Evolutionary conservation across 2,888 invertebrate genomes (phyloP).

Genomic region (Torymus auratus): DNA sequence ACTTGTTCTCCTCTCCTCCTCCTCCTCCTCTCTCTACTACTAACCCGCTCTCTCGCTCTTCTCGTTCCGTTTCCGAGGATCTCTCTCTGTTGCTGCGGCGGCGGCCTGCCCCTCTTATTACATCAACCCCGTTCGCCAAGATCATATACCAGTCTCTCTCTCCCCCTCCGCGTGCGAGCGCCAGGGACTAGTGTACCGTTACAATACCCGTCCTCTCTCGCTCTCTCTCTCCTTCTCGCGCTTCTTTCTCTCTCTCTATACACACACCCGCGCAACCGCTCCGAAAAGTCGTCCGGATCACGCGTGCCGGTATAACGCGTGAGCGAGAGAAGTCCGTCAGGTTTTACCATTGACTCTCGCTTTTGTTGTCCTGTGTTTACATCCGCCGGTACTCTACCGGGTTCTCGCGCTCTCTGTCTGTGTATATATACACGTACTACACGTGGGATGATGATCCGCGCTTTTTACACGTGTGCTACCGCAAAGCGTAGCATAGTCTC

Average conservation of each 20-base stretch:
- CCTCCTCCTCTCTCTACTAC: constrained; percentile 60
- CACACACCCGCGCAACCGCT: constrained; percentile 3
- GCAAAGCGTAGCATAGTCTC: background rate
- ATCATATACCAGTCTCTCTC: constrained; percentile 53
- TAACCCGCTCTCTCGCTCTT: constrained; percentile 52
- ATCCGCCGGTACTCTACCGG: constrained; percentile 14
- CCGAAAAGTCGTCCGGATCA: constrained; percentile 55
- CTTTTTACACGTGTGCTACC: constrained; percentile 8
- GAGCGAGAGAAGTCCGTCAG: constrained; percentile 44
- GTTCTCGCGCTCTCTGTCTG: constrained; percentile 34
- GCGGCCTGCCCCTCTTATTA: constrained; percentile 55
- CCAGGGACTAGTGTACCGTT: constrained; percentile 57
- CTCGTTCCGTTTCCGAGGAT: constrained; percentile 52
- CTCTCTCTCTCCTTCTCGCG: background rate
- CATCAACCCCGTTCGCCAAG: constrained; percentile 57
- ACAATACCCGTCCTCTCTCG: constrained; percentile 53
- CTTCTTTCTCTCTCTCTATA: constrained; percentile 14
- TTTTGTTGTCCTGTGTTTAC: background rate
- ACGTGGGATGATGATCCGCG: constrained; percentile 38
- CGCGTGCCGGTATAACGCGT: background rate
- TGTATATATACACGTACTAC: background rate
- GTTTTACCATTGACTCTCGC: constrained; percentile 44
- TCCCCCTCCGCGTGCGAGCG: constrained; percentile 24
- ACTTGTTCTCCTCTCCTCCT: constrained; percentile 68
- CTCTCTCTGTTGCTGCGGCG: constrained; percentile 1